phyloP scores from a whole-genome alignment of 2,113 vertebrate species.

The Mixornis gularis region DNA sequence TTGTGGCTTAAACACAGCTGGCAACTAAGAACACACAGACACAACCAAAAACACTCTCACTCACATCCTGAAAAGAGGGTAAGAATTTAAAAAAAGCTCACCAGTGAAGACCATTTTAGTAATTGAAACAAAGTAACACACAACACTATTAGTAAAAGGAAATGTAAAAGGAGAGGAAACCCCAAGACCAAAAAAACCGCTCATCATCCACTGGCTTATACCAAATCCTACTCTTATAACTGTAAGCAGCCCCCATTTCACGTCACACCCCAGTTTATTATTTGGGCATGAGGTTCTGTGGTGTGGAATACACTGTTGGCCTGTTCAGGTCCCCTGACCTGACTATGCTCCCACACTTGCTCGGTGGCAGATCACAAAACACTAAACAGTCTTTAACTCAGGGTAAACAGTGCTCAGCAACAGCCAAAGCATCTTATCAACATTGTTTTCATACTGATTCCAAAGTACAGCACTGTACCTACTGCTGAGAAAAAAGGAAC shows the following conservation, averaged over 20 bases:
- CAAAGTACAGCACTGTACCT: not conserved
- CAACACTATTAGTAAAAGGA: not conserved
- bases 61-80: accelerated
- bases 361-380: accelerated
- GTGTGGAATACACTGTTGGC: accelerated
- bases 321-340: too few relatives aligned
- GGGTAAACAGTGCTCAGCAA: not conserved
- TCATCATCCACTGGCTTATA: not conserved
- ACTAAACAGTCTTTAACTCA: too few relatives aligned
- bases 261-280: not conserved
- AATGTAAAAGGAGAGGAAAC: not conserved
- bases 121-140: not conserved
- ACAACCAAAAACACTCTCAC: not conserved
- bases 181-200: too few relatives aligned
- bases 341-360: not conserved
- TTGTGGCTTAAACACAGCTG: not conserved
- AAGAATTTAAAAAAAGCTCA: not conserved
- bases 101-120: not conserved
- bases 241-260: not conserved
- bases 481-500: not conserved
- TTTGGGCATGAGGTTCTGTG: not conserved
- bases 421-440: not conserved
- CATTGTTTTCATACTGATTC: not conserved
- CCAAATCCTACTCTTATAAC: not conserved
- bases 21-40: not conserved